phyloP scores from a whole-genome alignment of 2,888 invertebrate genomes.

The Melanchra persicariae region DNA sequence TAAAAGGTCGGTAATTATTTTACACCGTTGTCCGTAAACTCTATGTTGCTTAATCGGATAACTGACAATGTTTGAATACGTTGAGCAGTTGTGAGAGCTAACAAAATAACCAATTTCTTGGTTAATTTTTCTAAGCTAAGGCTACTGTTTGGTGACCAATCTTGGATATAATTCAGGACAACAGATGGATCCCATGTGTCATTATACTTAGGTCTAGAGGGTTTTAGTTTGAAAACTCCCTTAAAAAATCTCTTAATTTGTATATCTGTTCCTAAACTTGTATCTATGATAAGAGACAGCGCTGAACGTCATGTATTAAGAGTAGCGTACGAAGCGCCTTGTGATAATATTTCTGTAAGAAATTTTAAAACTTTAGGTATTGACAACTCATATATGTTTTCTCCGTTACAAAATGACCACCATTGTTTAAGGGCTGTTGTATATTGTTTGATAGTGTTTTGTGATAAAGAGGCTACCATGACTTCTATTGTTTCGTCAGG shows the following conservation, averaged over 20 bases:
- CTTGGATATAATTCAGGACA: background rate
- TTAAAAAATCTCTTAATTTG: conserved; percentile 5
- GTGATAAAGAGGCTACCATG: background rate
- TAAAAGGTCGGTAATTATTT: background rate
- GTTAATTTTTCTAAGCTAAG: too few species aligned
- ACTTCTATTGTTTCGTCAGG: conserved; percentile 7
- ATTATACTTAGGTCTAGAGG: background rate
- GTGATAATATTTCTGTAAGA: conserved; percentile 1
- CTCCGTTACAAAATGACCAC: background rate
- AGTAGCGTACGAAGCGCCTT: background rate
- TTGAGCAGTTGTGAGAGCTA: conserved; percentile 1
- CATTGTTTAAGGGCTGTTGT: conserved; percentile 4
- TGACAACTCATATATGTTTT: background rate
- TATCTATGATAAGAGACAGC: background rate
- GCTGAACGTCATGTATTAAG: conserved; percentile 5
- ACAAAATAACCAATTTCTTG: too few species aligned
- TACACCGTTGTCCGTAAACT: background rate
- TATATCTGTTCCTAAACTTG: conserved; percentile 5
- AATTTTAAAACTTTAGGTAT: conserved; percentile 6
- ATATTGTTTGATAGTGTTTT: conserved; percentile 8
- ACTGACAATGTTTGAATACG: conserved; percentile 8
- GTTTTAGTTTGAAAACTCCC: background rate
- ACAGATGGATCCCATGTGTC: conserved; percentile 4
- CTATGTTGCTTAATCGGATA: conserved; percentile 1
- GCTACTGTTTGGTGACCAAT: background rate